Conservation (phyloP, 2,888 invertebrate species). For the Seira ritae region DNA sequence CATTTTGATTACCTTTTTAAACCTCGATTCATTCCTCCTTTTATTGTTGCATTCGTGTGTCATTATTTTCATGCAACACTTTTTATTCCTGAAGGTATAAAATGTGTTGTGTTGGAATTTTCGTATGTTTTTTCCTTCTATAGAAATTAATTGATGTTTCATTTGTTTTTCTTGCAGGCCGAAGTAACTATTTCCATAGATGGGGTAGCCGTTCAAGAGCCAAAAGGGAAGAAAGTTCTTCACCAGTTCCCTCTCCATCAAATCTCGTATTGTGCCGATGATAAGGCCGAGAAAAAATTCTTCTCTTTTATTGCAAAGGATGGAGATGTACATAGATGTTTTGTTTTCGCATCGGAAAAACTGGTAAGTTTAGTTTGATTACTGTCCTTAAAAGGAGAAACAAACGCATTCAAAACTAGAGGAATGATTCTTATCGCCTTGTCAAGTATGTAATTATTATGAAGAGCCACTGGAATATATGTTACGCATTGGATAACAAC, state of each 20-base stretch:
- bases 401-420: not conserved
- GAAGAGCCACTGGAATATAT: not conserved
- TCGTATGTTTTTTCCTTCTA: no score
- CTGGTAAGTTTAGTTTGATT: conserved; percentile 78
- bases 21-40: not conserved
- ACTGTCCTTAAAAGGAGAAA: not conserved
- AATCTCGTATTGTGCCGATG: conserved; percentile 99
- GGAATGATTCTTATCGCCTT: not conserved
- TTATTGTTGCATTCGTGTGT: not conserved
- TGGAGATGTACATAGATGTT: conserved; percentile 90
- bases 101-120: no score
- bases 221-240: conserved; percentile 83
- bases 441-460: conserved; percentile 4
- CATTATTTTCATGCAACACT: not conserved
- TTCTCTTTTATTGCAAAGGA: conserved; percentile 96
- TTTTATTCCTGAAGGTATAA: no score
- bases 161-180: conserved; percentile 53
- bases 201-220: conserved; percentile 94
- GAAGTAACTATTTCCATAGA: conserved; percentile 98
- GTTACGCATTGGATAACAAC: no score
- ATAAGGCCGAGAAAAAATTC: conserved; percentile 97
- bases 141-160: not conserved
- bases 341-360: conserved; percentile 98
- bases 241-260: conserved; percentile 97
- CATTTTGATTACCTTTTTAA: not conserved